phyloP scores from a whole-genome alignment of 1,140 invertebrate species.

The Cotesia glomerata region DNA sequence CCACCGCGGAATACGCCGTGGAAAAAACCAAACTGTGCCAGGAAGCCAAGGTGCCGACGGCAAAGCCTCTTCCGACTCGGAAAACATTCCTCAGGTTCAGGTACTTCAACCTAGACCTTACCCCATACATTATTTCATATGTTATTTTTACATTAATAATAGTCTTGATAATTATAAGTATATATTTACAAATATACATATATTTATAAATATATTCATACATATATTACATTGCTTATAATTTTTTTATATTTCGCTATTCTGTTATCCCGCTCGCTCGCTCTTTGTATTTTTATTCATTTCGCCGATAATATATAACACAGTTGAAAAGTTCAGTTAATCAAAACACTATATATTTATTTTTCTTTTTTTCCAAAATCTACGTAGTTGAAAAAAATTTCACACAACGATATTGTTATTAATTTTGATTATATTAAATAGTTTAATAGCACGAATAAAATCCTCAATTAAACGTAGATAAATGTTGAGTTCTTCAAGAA shows the following conservation, averaged over 20 bases:
- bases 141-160: neutral
- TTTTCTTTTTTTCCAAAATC: too few species aligned
- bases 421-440: too few species aligned
- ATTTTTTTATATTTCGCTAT: conserved; percentile 1
- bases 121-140: conserved; percentile 39
- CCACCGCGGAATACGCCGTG: conserved; percentile 77
- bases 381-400: too few species aligned
- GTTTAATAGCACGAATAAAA: neutral
- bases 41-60: conserved; percentile 61
- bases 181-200: neutral
- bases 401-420: too few species aligned
- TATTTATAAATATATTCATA: too few species aligned
- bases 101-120: conserved; percentile 59
- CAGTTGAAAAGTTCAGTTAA: too few species aligned
- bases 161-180: neutral
- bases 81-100: conserved; percentile 62
- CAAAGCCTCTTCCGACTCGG: conserved; percentile 61
- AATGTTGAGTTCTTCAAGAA: neutral
- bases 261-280: neutral
- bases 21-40: conserved; percentile 70
- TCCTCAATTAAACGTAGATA: neutral
- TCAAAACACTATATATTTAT: too few species aligned
- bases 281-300: neutral
- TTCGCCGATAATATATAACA: neutral
- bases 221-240: neutral